These are phyloP conservation scores for Polydrusus tereticollis DNA, from an alignment of 2,888 invertebrate species.

Conservation along the genomic window DNA sequence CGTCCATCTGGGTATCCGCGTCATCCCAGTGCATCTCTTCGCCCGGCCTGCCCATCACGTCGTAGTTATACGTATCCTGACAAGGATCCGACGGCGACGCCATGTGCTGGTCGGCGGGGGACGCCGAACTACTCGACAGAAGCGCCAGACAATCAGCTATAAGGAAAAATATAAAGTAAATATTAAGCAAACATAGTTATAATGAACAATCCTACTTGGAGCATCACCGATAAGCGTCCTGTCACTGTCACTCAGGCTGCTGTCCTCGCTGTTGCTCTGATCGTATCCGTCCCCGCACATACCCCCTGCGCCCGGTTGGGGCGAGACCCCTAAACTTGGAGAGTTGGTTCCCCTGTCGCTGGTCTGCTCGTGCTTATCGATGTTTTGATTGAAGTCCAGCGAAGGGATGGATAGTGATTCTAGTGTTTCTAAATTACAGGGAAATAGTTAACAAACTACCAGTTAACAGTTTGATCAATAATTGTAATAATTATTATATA, in stretches of 20 bases:
- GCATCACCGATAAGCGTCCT: slow-evolving; percentile 73
- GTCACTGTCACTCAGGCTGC: slow-evolving; percentile 82
- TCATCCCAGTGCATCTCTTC: slow-evolving; percentile 65
- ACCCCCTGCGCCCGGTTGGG: slow-evolving; percentile 57
- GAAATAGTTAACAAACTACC: not conserved
- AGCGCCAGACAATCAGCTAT: slow-evolving; percentile 62
- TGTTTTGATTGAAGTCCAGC: slow-evolving; percentile 62
- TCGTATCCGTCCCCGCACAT: slow-evolving; percentile 65
- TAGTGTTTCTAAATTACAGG: slow-evolving; percentile 62
- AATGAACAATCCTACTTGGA: slow-evolving; percentile 66
- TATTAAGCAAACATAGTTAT: not conserved
- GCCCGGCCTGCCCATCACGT: slow-evolving; percentile 54
- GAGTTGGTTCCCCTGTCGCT: slow-evolving; percentile 59
- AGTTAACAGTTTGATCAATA: not conserved
- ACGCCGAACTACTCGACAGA: slow-evolving; percentile 62
- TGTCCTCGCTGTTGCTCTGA: slow-evolving; percentile 82
- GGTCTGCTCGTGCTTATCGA: slow-evolving; percentile 54
- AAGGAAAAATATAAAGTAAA: too few relatives aligned
- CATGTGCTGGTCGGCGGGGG: slow-evolving; percentile 66
- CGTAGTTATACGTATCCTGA: slow-evolving; percentile 62
- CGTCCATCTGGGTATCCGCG: slow-evolving; percentile 53
- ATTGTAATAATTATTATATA: too few relatives aligned
- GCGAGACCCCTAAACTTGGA: slow-evolving; percentile 59
- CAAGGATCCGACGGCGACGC: slow-evolving; percentile 63
- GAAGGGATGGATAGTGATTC: slow-evolving; percentile 71